A percentile compares a stretch with the other conserved stretches of the same genome.
phyloP scores from a whole-genome alignment of 2,113 vertebrate genomes.

The Sminthopsis crassicaudata region DNA sequence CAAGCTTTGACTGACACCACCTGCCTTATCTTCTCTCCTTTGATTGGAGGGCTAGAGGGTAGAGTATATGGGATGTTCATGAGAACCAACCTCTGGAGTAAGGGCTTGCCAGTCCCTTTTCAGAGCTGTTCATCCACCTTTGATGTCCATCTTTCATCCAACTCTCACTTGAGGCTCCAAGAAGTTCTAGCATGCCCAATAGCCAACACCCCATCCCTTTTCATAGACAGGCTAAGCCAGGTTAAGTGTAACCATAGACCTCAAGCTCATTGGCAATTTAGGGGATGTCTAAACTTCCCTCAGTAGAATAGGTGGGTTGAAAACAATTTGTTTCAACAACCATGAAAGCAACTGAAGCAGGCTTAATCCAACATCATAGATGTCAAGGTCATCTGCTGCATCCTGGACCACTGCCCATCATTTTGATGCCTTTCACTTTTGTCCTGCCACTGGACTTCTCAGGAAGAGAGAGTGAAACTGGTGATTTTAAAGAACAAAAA shows the following conservation, averaged over 20 bases:
- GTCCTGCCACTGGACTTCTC: background rate
- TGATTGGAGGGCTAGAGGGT: background rate
- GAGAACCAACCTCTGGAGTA: background rate
- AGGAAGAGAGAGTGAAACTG: background rate
- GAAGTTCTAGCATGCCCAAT: background rate
- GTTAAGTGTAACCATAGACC: background rate
- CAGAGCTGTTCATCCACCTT: background rate
- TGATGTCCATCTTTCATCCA: background rate
- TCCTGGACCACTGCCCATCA: background rate
- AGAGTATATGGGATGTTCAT: background rate
- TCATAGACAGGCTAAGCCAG: background rate
- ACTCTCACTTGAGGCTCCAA: background rate
- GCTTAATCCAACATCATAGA: background rate
- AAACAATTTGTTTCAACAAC: background rate
- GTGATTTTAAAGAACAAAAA: background rate
- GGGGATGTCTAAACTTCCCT: background rate
- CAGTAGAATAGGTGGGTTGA: background rate
- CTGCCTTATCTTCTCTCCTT: background rate
- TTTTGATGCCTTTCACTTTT: background rate
- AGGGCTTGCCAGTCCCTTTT: background rate
- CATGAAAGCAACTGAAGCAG: background rate
- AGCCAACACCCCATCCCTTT: background rate
- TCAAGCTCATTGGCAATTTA: background rate
- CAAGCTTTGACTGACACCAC: background rate
- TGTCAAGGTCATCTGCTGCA: background rate